These are phyloP conservation scores for Drosophila subquinaria DNA, from an alignment of 2,888 invertebrate species.

Conservation along the genomic window DNA sequence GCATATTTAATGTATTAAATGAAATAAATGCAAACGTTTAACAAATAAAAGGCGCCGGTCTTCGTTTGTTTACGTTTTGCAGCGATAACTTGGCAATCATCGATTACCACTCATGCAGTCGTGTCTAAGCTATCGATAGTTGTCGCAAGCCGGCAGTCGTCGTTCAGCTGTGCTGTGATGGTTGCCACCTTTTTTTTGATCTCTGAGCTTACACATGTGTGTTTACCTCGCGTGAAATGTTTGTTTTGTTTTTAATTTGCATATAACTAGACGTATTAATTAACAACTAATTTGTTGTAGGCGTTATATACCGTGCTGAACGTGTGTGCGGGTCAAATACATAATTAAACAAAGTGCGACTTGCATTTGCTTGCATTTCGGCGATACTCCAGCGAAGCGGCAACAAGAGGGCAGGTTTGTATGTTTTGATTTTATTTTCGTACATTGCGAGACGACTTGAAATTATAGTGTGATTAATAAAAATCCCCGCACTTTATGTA, in stretches of 20 bases:
- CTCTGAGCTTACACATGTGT: slow-evolving; percentile 25
- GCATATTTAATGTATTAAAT: slow-evolving; percentile 87
- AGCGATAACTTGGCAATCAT: slow-evolving; percentile 17
- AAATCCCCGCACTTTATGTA: neutral
- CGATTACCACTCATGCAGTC: slow-evolving; percentile 20
- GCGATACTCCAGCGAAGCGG: neutral
- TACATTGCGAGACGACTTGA: neutral
- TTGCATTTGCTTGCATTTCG: neutral
- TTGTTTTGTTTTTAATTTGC: slow-evolving; percentile 5
- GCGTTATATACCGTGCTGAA: neutral
- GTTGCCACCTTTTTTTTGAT: no score
- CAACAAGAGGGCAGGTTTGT: slow-evolving; percentile 21
- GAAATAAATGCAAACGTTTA: slow-evolving; percentile 38
- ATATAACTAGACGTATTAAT: neutral
- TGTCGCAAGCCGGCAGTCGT: slow-evolving; percentile 16
- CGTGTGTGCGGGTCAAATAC: neutral
- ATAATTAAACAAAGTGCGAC: neutral
- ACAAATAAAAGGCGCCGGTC: slow-evolving; percentile 41
- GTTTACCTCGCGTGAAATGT: slow-evolving; percentile 7
- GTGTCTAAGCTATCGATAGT: slow-evolving; percentile 34
- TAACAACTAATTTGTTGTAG: neutral
- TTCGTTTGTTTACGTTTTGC: slow-evolving; percentile 70
- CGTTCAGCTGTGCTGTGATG: slow-evolving; percentile 4
- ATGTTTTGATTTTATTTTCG: neutral
- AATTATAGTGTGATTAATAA: neutral